These are phyloP conservation scores for Lutjanus erythropterus DNA, from an alignment of 2,113 vertebrate species.

Conservation along the genomic window DNA sequence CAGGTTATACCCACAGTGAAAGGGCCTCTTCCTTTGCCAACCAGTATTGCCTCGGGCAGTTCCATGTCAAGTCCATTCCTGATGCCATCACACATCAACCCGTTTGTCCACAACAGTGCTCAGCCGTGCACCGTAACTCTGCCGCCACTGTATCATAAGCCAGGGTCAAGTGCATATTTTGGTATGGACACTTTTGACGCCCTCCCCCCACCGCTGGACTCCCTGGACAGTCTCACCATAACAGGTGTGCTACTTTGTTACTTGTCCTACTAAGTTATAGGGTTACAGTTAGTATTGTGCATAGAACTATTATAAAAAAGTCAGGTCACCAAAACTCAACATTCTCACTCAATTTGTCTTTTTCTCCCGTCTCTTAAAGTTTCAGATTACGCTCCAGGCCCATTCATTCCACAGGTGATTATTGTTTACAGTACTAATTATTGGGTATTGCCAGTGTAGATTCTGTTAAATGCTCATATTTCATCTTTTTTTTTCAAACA, in stretches of 20 bases:
- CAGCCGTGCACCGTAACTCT: constrained; percentile 83
- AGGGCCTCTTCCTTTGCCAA: constrained; percentile 84
- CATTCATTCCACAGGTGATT: constrained; percentile 79
- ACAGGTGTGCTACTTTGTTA: constrained; percentile 83
- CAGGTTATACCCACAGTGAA: constrained; percentile 81
- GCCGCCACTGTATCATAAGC: constrained; percentile 86
- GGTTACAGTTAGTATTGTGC: background rate
- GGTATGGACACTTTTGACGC: constrained; percentile 86
- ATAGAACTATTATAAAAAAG: background rate
- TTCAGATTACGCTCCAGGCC: constrained; percentile 65
- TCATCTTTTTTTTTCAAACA: constrained; percentile 67
- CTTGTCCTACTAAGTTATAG: too few relatives aligned
- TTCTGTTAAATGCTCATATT: background rate
- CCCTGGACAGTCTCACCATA: constrained; percentile 90
- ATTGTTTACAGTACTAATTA: background rate
- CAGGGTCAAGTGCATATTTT: constrained; percentile 72
- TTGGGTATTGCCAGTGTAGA: background rate
- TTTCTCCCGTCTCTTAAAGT: background rate
- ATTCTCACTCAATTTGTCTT: background rate
- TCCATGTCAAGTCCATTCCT: constrained; percentile 86
- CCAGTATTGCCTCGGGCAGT: constrained; percentile 81
- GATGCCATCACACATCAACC: constrained; percentile 82
- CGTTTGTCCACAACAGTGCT: constrained; percentile 80
- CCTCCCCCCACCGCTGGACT: constrained; percentile 82
- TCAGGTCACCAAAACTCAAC: background rate